phyloP scores from a whole-genome alignment of 2,797 vertebrate species.

The Cyclura pinguis region DNA sequence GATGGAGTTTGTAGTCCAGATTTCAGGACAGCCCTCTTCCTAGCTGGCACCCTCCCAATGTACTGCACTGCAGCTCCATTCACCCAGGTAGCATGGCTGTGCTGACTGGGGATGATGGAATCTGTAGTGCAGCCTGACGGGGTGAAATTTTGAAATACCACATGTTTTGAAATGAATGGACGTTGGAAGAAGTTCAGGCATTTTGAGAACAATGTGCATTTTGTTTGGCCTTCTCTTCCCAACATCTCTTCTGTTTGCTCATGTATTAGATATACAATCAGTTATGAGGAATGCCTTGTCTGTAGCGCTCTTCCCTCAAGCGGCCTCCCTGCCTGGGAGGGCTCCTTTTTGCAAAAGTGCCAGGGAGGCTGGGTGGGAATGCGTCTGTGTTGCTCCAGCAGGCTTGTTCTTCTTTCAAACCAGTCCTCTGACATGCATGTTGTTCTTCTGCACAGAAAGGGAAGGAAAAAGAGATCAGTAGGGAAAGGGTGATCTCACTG shows the following conservation, averaged over 20 bases:
- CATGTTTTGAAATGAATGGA: neutral
- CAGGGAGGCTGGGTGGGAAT: neutral
- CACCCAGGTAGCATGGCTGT: neutral
- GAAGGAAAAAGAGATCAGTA: neutral
- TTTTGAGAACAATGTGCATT: neutral
- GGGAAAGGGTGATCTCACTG: neutral
- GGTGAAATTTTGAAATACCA: neutral
- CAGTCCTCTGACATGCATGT: too few species aligned
- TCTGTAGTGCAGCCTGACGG: too few species aligned
- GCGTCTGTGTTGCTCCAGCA: neutral
- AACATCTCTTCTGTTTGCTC: conserved; percentile 28
- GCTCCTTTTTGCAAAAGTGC: neutral
- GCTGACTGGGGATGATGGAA: neutral
- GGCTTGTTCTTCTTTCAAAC: neutral
- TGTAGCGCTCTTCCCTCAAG: too few species aligned
- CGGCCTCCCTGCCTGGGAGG: too few species aligned
- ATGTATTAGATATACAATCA: rapidly evolving
- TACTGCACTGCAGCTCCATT: neutral
- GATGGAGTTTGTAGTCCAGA: neutral
- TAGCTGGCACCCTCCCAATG: neutral
- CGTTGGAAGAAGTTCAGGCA: neutral
- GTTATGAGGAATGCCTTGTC: neutral
- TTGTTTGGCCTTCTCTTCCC: conserved; percentile 35
- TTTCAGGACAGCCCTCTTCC: neutral
- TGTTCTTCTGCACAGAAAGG: neutral